Base-by-base conservation (phyloP, 1,140 invertebrate species). In the Micrasema minimum region DNA sequence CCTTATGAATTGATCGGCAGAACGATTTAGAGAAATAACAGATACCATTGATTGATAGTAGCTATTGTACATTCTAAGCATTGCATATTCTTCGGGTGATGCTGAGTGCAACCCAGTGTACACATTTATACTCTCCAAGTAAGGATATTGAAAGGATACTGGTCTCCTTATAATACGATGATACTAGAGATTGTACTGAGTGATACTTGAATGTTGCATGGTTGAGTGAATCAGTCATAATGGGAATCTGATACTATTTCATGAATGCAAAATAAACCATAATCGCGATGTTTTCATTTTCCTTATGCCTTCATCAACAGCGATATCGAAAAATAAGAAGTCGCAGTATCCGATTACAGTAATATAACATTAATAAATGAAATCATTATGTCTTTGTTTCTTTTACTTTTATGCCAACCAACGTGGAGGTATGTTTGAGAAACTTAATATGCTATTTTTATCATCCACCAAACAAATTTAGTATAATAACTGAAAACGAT, bases 21-120 rank as follows among this genome's bases (percentile, higher is more conserved):
- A 41, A 41, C 37, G 14, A 38, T 59, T 59, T 59, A 41, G 37
- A 59, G 16, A 35, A 16, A 59, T 38, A 59, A 38, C 18, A 59
- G 55, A 59, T 59, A 59, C 37, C n/a, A 23, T 23, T 31, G 51
- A 55, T 55, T 55, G 51, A 55, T 55, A 55, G 26, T 51, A 22
- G 43, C n/a, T 45, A 45, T n/a, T 45, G n/a, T 31, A 7, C 26
- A 31, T 31, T 31, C 26, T 31, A 31, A 31, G 26, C 26, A n/a
- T 48, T 48, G 45, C 9, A 48, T 6, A 6, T 3, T 16, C 43
- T 6, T 48, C 20, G 46, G 7, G 46, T 48, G 16, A 2, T 22
- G 46, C 18, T 48, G 46, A 48, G 16, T 48, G 46, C 46, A 48
- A 16, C 20, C 43, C 14, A 48, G 46, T 48, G 46, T n/a, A n/a